phyloP scores from a whole-genome alignment of 1,140 invertebrate genomes.

The Dendroctonus valens region DNA sequence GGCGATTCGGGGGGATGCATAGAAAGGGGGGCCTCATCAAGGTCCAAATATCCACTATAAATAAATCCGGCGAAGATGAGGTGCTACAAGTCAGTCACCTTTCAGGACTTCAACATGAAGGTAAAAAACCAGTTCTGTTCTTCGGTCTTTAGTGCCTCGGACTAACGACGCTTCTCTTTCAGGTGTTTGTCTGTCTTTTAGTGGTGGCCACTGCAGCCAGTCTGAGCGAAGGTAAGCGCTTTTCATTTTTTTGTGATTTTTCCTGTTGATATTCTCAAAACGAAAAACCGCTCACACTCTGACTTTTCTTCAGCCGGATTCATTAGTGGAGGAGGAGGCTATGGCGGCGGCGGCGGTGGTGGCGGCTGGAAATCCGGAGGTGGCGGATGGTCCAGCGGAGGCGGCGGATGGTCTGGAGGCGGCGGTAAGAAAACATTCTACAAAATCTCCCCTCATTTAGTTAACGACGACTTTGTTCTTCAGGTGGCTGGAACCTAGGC shows the following conservation, averaged over 20 bases:
- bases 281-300: not conserved
- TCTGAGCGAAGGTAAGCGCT: constrained; percentile 34
- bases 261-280: no score
- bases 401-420: constrained; percentile 16
- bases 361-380: constrained; percentile 24
- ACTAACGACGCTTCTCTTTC: constrained; percentile 15
- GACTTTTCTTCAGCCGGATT: constrained; percentile 25
- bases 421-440: constrained; percentile 1
- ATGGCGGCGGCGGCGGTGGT: constrained; percentile 18
- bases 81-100: constrained; percentile 37
- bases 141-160: no score
- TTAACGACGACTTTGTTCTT: not conserved
- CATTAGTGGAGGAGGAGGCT: constrained; percentile 34
- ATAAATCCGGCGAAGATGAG: constrained; percentile 24
- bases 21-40: constrained; percentile 37
- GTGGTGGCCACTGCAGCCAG: constrained; percentile 34
- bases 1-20: constrained; percentile 22
- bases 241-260: constrained; percentile 7
- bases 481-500: constrained; percentile 2
- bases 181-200: constrained; percentile 40
- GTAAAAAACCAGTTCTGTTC: constrained; percentile 21
- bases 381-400: constrained; percentile 5
- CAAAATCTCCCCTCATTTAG: not conserved
- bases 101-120: constrained; percentile 37
- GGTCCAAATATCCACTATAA: constrained; percentile 30